Percentiles rank a stretch among this genome's conserved stretches.
phyloP scores from a whole-genome alignment of 2,113 vertebrate species.

The Lanius ludovicianus region DNA sequence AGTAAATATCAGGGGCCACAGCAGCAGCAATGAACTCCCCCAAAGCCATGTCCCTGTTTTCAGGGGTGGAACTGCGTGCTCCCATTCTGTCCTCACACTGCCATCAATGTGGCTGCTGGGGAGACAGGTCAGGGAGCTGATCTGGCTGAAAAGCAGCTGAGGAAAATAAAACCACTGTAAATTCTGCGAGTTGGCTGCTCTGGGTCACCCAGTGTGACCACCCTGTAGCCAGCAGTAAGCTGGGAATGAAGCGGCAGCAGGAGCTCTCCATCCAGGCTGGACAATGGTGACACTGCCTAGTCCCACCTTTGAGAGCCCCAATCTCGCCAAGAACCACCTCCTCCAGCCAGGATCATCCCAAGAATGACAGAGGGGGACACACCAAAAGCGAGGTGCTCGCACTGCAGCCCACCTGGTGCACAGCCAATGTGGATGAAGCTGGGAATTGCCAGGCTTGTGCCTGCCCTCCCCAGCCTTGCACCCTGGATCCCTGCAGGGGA shows the following conservation, averaged over 20 bases:
- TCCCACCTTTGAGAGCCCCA: accelerated
- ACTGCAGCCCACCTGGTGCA: neutral
- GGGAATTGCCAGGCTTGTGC: neutral
- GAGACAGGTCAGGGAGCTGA: neutral
- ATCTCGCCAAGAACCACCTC: neutral
- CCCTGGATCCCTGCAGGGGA: accelerated
- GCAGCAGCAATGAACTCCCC: neutral
- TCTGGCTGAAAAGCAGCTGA: neutral
- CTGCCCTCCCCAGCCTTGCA: neutral
- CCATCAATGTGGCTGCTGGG: neutral
- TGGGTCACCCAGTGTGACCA: neutral
- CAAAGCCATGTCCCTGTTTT: neutral
- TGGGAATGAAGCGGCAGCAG: neutral
- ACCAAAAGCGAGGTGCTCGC: accelerated
- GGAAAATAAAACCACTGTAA: neutral
- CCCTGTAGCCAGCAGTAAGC: neutral
- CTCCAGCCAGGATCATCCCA: neutral
- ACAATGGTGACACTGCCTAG: accelerated
- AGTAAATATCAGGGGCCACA: neutral
- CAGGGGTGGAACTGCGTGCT: neutral
- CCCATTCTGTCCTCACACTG: neutral
- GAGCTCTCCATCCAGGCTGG: neutral
- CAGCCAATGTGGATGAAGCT: neutral
- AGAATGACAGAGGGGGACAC: neutral
- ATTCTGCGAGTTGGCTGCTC: neutral